Evolutionary conservation across 2,888 invertebrate species (phyloP).

Genomic region (Mythimna albipuncta): DNA sequence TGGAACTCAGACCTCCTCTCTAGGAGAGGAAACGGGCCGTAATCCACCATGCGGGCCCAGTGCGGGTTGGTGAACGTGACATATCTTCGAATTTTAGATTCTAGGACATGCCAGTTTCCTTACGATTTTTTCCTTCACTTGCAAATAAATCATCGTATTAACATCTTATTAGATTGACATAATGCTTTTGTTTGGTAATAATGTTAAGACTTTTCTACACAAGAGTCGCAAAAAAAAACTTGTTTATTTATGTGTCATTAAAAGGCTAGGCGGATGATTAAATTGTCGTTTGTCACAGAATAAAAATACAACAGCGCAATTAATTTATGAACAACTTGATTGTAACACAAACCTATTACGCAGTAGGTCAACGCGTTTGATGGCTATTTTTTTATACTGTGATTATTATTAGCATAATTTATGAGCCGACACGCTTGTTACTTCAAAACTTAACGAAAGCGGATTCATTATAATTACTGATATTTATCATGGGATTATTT

Average conservation of each 20-base stretch:
- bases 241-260: neutral
- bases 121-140: neutral
- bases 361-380: constrained; percentile 21
- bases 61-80: no score
- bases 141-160: constrained; percentile 16
- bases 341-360: constrained; percentile 37
- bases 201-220: neutral
- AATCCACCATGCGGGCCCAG: no score
- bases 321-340: constrained; percentile 20
- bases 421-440: constrained; percentile 35
- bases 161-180: constrained; percentile 1
- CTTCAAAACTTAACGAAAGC: constrained; percentile 25
- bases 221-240: neutral
- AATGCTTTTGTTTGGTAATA: constrained; percentile 1
- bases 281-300: constrained; percentile 21
- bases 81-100: no score
- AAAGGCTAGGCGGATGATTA: neutral
- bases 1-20: no score
- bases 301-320: constrained; percentile 6
- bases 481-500: constrained; percentile 34
- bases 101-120: no score
- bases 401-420: constrained; percentile 49
- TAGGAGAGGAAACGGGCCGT: no score
- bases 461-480: constrained; percentile 33
- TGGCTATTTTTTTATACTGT: constrained; percentile 23